Percentiles rank a stretch among this genome's conserved stretches.
phyloP scores from a whole-genome alignment of 2,888 invertebrate species.

The Epiblema foenella region DNA sequence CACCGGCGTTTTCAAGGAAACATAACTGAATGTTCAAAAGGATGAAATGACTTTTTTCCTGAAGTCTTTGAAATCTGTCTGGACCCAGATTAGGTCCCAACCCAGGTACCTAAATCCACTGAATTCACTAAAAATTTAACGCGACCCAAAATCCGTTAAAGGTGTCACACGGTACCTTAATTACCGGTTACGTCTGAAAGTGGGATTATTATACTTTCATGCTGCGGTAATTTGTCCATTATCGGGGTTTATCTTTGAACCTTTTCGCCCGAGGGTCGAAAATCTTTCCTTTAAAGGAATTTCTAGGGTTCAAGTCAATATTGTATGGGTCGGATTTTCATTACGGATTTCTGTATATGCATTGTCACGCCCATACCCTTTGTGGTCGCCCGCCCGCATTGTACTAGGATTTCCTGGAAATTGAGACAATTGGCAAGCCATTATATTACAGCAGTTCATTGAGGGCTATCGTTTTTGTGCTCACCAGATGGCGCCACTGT shows the following conservation, averaged over 20 bases:
- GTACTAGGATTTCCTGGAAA: background rate
- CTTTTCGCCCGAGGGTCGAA: constrained; percentile 24
- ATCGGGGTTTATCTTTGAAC: constrained; percentile 26
- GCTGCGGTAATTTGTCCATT: constrained; percentile 16
- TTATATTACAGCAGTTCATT: too few relatives aligned
- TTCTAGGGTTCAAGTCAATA: constrained; percentile 23
- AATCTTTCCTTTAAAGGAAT: constrained; percentile 19
- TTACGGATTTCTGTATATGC: constrained; percentile 2
- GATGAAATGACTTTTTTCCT: too few relatives aligned
- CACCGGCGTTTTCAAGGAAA: too few relatives aligned
- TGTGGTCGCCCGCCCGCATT: constrained; percentile 1
- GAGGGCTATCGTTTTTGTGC: too few relatives aligned
- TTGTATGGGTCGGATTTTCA: background rate
- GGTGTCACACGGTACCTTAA: background rate
- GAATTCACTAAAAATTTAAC: background rate
- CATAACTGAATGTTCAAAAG: too few relatives aligned
- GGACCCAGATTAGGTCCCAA: too few relatives aligned
- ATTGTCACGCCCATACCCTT: background rate
- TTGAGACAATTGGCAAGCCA: background rate
- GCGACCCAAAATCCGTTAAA: background rate
- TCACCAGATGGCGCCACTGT: too few relatives aligned
- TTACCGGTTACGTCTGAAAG: background rate
- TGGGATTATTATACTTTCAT: constrained; percentile 11
- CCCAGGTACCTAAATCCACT: background rate
- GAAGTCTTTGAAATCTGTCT: too few relatives aligned